phyloP scores from a whole-genome alignment of 2,113 vertebrate species.

The Mus pahari region DNA sequence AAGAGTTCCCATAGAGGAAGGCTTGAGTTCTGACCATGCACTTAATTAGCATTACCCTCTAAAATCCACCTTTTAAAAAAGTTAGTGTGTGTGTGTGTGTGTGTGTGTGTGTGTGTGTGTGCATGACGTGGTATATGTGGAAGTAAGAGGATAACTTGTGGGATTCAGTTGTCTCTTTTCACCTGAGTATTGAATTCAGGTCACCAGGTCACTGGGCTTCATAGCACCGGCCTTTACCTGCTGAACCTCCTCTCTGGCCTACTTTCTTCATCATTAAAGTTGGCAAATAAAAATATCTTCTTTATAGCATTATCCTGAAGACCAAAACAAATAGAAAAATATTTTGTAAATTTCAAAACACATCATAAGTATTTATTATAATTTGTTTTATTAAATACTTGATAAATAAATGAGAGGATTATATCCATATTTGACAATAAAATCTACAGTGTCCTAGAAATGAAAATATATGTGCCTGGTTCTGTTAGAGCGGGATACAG shows the following conservation, averaged over 20 bases:
- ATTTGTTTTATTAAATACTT: slow-evolving; percentile 22
- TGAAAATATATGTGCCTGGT: not conserved
- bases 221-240: not conserved
- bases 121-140: not conserved
- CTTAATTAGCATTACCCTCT: not conserved
- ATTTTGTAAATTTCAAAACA: slow-evolving; percentile 28
- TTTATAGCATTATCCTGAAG: not conserved
- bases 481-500: slow-evolving; percentile 31
- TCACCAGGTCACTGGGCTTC: too few species aligned
- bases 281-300: not conserved
- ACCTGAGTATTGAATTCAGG: not conserved
- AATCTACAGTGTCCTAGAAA: slow-evolving; percentile 20
- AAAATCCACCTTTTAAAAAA: not conserved
- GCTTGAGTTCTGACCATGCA: not conserved
- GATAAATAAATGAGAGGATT: not conserved
- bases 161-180: not conserved
- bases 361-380: not conserved
- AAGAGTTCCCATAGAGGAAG: not conserved
- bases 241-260: not conserved
- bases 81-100: not conserved
- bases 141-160: not conserved
- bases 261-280: slow-evolving; percentile 18
- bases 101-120: not conserved
- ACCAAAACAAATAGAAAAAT: slow-evolving; percentile 37
- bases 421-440: slow-evolving; percentile 7